A percentile compares a stretch with the other conserved stretches of the same genome.
Evolutionary conservation across 2,797 vertebrate species (phyloP).

Genomic region (Syncerus caffer): DNA sequence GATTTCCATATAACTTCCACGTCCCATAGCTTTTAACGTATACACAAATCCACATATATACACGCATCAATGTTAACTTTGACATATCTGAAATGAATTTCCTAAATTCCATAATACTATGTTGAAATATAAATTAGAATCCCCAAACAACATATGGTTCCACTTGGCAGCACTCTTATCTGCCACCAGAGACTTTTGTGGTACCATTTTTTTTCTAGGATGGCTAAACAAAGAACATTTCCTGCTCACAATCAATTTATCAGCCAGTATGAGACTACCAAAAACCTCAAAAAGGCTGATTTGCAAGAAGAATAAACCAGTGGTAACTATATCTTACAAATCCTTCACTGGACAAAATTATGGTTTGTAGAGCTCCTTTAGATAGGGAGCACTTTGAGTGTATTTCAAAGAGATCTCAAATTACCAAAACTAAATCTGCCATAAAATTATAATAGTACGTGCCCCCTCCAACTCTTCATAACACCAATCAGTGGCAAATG

Average conservation of each 20-base stretch:
- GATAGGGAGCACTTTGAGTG: neutral
- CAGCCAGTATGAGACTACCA: neutral
- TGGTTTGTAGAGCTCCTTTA: neutral
- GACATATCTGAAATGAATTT: neutral
- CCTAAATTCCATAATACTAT: neutral
- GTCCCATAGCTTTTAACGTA: neutral
- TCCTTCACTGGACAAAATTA: slow-evolving; percentile 19
- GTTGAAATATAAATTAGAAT: slow-evolving; percentile 16
- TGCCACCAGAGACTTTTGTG: neutral
- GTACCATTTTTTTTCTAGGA: neutral
- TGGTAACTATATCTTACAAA: neutral
- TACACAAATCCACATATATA: neutral
- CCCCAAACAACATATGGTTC: neutral
- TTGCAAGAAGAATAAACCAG: neutral
- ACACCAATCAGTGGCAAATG: neutral
- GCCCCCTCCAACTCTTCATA: neutral
- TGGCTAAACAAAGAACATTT: neutral
- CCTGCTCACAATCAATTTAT: neutral
- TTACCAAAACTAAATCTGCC: neutral
- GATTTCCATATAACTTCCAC: neutral
- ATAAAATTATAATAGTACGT: neutral
- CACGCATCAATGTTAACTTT: neutral
- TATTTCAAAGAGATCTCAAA: neutral
- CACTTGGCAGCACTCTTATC: neutral
- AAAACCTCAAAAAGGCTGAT: neutral